phyloP scores from a whole-genome alignment of 2,888 invertebrate genomes.

The Drosophila aldrichi region DNA sequence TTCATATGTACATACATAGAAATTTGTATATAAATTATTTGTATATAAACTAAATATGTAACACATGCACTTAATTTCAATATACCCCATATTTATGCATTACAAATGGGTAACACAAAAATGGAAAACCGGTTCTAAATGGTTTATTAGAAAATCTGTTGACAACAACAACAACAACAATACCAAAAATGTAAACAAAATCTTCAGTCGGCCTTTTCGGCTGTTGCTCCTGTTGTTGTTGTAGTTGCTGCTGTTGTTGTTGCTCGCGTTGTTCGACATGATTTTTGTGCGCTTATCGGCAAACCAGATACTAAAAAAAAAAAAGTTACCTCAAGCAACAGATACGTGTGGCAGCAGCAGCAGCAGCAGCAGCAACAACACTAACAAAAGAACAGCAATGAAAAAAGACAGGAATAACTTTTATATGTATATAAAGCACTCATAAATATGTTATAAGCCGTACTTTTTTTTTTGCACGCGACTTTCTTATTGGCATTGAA shows the following conservation, averaged over 20 bases:
- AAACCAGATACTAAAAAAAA: conserved; percentile 64
- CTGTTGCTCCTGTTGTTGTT: conserved; percentile 23
- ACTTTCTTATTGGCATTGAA: conserved; percentile 75
- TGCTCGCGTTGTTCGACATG: conserved; percentile 55
- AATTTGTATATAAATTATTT: background rate
- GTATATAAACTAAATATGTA: too few species aligned
- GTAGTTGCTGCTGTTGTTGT: conserved; percentile 23
- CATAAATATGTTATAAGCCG: conserved; percentile 49
- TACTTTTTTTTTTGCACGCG: conserved; percentile 60
- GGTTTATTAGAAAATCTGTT: conserved; percentile 78
- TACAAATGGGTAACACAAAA: conserved; percentile 24
- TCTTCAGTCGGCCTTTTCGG: conserved; percentile 56
- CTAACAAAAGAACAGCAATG: conserved; percentile 12
- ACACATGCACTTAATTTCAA: background rate
- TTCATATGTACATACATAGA: background rate
- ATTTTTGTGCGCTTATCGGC: conserved; percentile 55
- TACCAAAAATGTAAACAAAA: conserved; percentile 73
- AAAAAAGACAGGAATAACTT: conserved; percentile 18
- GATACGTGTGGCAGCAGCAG: conserved; percentile 26
- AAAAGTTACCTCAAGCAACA: conserved; percentile 46
- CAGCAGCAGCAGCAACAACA: conserved; percentile 10
- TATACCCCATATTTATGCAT: background rate
- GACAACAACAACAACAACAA: conserved; percentile 51
- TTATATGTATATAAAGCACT: conserved; percentile 7
- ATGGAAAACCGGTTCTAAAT: conserved; percentile 73